These are phyloP conservation scores for Chrysochloris asiatica DNA, from an alignment of 2,113 vertebrate genomes.

Conservation along the genomic window DNA sequence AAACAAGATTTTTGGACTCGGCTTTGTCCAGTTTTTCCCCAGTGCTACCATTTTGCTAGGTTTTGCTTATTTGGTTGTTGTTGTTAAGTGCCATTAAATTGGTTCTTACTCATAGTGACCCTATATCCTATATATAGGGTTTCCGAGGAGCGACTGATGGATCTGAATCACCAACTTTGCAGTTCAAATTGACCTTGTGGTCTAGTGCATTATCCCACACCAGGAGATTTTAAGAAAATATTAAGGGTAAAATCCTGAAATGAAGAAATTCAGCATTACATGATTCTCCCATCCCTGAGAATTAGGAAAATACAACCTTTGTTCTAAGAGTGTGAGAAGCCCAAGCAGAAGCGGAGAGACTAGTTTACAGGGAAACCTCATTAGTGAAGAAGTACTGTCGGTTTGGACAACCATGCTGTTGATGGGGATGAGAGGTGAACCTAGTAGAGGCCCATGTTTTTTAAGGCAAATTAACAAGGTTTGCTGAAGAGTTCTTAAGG, in stretches of 20 bases:
- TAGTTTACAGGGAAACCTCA: background rate
- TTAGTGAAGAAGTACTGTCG: background rate
- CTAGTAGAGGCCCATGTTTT: background rate
- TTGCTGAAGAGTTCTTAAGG: background rate
- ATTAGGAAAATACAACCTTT: background rate
- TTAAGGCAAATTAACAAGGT: background rate
- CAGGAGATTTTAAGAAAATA: slow-evolving; percentile 6
- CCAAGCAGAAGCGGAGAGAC: background rate
- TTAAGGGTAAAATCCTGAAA: background rate
- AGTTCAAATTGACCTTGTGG: too few relatives aligned
- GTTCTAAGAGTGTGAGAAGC: background rate
- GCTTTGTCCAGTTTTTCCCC: background rate
- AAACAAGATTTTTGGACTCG: background rate
- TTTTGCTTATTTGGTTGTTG: slow-evolving; percentile 6
- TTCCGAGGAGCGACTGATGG: too few relatives aligned
- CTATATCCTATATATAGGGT: too few relatives aligned
- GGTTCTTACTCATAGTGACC: too few relatives aligned
- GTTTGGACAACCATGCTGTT: too few relatives aligned
- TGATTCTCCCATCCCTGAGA: background rate
- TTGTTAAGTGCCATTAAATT: background rate
- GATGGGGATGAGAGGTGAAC: background rate
- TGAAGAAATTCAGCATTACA: background rate
- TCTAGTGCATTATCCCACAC: too few relatives aligned
- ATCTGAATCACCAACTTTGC: too few relatives aligned
- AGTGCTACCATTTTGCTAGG: background rate